These are phyloP conservation scores for Physella acuta DNA, from an alignment of 1,140 invertebrate genomes.

Conservation along the genomic window DNA sequence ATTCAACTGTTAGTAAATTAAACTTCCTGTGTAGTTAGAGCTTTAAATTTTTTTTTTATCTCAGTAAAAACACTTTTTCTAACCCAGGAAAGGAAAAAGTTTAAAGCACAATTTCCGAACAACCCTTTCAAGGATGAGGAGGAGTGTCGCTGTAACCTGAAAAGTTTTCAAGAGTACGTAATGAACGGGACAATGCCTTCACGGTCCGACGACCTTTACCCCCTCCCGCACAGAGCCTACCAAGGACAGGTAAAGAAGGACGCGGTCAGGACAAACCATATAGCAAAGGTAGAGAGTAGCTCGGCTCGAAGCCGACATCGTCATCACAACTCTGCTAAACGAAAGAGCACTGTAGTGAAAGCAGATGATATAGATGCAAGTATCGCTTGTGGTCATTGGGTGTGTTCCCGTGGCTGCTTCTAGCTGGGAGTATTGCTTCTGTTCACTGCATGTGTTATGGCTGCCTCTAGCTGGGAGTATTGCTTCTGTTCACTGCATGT, in stretches of 20 bases:
- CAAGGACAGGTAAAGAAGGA: conserved; percentile 18
- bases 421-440: too few relatives aligned
- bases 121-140: conserved; percentile 76
- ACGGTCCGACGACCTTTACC: conserved; percentile 35
- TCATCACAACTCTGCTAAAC: conserved; percentile 15
- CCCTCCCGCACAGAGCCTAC: conserved; percentile 45
- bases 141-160: conserved; percentile 74
- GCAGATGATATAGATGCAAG: conserved; percentile 1
- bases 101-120: conserved; percentile 81
- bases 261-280: neutral
- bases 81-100: conserved; percentile 77
- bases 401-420: too few relatives aligned
- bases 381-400: too few relatives aligned
- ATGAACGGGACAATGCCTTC: conserved; percentile 33
- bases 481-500: too few relatives aligned
- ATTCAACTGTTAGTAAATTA: too few relatives aligned
- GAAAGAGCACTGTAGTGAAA: neutral
- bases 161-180: conserved; percentile 70
- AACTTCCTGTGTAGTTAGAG: too few relatives aligned
- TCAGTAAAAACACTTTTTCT: too few relatives aligned
- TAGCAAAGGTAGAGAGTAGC: conserved; percentile 10
- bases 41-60: too few relatives aligned
- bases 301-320: neutral
- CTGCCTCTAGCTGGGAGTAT: too few relatives aligned
- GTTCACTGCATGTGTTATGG: too few relatives aligned